Conservation (phyloP, 2,888 invertebrate genomes). For the Drosophila pseudotalamancana region DNA sequence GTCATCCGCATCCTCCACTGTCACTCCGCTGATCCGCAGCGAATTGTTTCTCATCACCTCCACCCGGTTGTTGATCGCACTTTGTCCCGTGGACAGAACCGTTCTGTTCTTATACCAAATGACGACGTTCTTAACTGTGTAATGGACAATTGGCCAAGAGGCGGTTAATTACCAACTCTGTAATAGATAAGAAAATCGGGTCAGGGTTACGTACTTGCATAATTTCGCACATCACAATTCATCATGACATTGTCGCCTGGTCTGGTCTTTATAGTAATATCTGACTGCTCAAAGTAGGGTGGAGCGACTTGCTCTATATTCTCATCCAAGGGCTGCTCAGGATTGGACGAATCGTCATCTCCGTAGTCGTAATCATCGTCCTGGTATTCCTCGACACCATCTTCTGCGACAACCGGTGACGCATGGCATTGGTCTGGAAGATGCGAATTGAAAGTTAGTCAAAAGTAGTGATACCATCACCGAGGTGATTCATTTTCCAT, state of each 20-base stretch:
- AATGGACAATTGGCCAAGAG: too few relatives aligned
- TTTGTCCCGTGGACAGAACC: conserved; percentile 70
- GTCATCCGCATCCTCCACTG: conserved; percentile 72
- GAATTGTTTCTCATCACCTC: conserved; percentile 77
- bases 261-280: conserved; percentile 60
- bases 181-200: too few relatives aligned
- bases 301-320: conserved; percentile 17
- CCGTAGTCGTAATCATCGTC: conserved; percentile 70
- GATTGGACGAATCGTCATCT: conserved; percentile 19
- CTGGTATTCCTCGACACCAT: conserved; percentile 32
- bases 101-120: conserved; percentile 79
- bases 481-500: conserved; percentile 29
- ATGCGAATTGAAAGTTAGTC: background rate
- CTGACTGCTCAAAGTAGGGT: conserved; percentile 73
- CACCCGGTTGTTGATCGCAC: conserved; percentile 57
- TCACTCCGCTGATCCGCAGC: conserved; percentile 64
- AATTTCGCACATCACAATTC: conserved; percentile 80
- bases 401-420: conserved; percentile 32
- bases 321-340: conserved; percentile 15
- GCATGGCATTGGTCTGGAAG: conserved; percentile 41
- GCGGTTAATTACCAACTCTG: background rate
- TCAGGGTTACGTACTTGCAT: conserved; percentile 72
- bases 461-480: background rate
- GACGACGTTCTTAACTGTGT: conserved; percentile 73
- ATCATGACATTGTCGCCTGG: conserved; percentile 74